These are phyloP conservation scores for Hippopotamus amphibius DNA, from an alignment of 2,113 vertebrate species.

Conservation along the genomic window DNA sequence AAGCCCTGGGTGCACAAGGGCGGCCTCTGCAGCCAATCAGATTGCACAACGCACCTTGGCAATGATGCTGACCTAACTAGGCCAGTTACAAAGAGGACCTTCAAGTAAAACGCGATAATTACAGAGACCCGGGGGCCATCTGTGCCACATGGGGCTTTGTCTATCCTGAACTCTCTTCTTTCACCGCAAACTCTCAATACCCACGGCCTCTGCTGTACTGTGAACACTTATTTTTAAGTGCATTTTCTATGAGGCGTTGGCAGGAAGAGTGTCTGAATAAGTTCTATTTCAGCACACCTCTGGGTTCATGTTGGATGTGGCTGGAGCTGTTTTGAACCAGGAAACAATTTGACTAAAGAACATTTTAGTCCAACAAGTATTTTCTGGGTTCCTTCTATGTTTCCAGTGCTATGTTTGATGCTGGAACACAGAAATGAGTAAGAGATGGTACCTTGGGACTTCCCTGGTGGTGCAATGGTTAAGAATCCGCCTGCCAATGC, in stretches of 20 bases:
- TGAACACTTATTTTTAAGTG: neutral
- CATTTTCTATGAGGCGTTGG: neutral
- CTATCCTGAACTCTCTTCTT: neutral
- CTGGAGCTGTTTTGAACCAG: neutral
- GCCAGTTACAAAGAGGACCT: neutral
- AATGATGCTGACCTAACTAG: neutral
- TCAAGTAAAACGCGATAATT: neutral
- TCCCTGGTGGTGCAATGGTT: too few relatives aligned
- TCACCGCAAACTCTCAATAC: neutral
- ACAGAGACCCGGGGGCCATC: neutral
- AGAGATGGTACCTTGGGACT: neutral
- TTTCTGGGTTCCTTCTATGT: neutral
- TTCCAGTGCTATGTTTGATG: neutral
- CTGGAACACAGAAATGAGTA: neutral
- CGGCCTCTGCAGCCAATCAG: fast-evolving
- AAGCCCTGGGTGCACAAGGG: fast-evolving
- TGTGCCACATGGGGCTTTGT: fast-evolving
- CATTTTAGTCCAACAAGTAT: neutral
- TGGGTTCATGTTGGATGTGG: neutral
- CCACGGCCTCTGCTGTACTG: neutral
- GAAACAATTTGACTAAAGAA: neutral
- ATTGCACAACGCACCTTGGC: fast-evolving
- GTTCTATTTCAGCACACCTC: neutral
- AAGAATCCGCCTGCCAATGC: too few relatives aligned
- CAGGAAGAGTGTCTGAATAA: neutral